Base-by-base conservation (phyloP, 2,797 vertebrate species). In the Macroramphosus scolopax region DNA sequence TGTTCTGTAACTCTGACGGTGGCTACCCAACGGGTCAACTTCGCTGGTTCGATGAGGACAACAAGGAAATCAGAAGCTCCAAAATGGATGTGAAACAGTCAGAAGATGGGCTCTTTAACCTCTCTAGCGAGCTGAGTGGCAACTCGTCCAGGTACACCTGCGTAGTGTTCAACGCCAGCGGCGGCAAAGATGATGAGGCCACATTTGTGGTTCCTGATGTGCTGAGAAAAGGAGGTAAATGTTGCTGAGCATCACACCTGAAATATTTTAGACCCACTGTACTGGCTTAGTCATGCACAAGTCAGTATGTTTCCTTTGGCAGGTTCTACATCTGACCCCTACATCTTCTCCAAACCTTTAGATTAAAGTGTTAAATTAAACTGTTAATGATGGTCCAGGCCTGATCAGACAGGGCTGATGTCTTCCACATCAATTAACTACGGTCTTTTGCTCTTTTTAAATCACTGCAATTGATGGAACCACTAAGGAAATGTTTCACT, bases 1-100 rank as follows among this genome's bases (percentile, higher is more conserved):
- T 91, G 45, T 18, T 5, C 1, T 91, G 90, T 32, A 10, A 14
- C 0, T 26, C 86, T 4, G 6, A 0, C 0, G 79, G 57, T 1
- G 88, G 90, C 15, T 87, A 75, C 52, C 89, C 85, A 12, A 0
- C 40, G 41, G 88, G 85, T 1, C 0, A 7, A 6, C 22, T 91
- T 34, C 43, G 5, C 12, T 91, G 90, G 90, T 81, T 79, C 28
- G 79, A 29, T 6, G 7, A 6, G 1, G 0, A 12, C 1, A 0
- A 8, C 0, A 0, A 0, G 0, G 74, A 60, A 80, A 79, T 59
- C 1, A 0, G 0, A 0, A 77, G 37, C 1, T 1, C 78, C 12
- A 0, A 9, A 1, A 38, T 39, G 13, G 1, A 14, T 0, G 7
- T 0, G 0, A 5, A 0, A 3, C 0, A 1, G 32, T 45, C 3